A percentile compares a stretch with the other conserved stretches of the same genome.
These are phyloP conservation scores for Neotoxoptera formosana DNA, from an alignment of 1,140 invertebrate genomes.

Conservation along the genomic window DNA sequence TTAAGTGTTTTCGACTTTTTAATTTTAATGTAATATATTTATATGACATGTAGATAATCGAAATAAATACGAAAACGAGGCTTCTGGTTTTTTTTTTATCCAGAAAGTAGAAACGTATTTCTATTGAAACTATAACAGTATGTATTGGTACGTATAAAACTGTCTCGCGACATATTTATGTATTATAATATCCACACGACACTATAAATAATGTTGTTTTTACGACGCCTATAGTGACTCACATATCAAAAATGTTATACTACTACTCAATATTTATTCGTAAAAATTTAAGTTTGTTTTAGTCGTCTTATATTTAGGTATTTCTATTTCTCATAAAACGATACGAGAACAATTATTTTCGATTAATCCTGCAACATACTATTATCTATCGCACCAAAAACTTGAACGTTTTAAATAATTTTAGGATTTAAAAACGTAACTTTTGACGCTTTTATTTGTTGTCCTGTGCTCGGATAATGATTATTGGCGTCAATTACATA, in stretches of 20 bases:
- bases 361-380: not conserved
- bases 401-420: not conserved
- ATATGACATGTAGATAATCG: not conserved
- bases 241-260: not conserved
- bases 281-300: not conserved
- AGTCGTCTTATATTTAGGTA: not conserved
- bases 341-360: not conserved
- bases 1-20: too few relatives aligned
- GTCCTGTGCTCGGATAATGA: not conserved
- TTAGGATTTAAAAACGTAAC: not conserved
- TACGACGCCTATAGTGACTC: not conserved
- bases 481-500: not conserved
- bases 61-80: not conserved
- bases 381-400: not conserved
- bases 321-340: not conserved
- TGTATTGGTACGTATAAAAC: not conserved
- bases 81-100: not conserved
- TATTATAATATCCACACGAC: too few relatives aligned
- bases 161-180: not conserved
- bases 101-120: not conserved
- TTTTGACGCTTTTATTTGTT: not conserved
- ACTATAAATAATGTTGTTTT: not conserved
- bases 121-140: not conserved
- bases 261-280: not conserved
- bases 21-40: not conserved